Evolutionary conservation across 2,888 invertebrate species (phyloP).

Genomic region (Xanthia togata): DNA sequence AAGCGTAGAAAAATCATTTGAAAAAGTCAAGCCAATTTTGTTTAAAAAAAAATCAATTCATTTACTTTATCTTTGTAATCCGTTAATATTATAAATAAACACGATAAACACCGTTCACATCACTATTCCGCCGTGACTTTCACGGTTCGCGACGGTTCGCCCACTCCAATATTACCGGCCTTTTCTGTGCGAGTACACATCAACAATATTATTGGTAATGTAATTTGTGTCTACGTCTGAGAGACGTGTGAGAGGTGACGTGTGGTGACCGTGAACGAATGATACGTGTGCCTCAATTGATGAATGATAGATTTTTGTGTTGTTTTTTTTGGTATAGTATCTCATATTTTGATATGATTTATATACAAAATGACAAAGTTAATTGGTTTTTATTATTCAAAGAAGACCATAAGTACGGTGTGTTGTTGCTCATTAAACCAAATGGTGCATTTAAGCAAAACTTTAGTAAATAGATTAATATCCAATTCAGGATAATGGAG

Average conservation of each 20-base stretch:
- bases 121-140: slow-evolving; percentile 72
- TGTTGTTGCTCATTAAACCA: background rate
- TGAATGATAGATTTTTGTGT: slow-evolving; percentile 36
- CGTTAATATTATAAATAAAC: background rate
- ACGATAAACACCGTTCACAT: slow-evolving; percentile 47
- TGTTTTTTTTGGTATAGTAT: slow-evolving; percentile 13
- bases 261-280: slow-evolving; percentile 35
- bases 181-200: slow-evolving; percentile 74
- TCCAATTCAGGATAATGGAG: background rate
- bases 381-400: background rate
- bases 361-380: background rate
- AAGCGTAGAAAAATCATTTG: background rate
- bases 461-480: background rate
- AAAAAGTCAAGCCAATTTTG: background rate
- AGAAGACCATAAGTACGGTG: background rate
- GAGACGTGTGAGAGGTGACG: slow-evolving; percentile 11
- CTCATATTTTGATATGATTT: background rate
- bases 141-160: slow-evolving; percentile 72
- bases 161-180: slow-evolving; percentile 73
- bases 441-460: background rate
- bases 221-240: slow-evolving; percentile 70
- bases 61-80: background rate
- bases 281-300: slow-evolving; percentile 41
- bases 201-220: slow-evolving; percentile 77
- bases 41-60: background rate